A percentile compares a stretch with the other conserved stretches of the same genome.
phyloP scores from a whole-genome alignment of 2,797 vertebrate genomes.

The Streptopelia turtur region DNA sequence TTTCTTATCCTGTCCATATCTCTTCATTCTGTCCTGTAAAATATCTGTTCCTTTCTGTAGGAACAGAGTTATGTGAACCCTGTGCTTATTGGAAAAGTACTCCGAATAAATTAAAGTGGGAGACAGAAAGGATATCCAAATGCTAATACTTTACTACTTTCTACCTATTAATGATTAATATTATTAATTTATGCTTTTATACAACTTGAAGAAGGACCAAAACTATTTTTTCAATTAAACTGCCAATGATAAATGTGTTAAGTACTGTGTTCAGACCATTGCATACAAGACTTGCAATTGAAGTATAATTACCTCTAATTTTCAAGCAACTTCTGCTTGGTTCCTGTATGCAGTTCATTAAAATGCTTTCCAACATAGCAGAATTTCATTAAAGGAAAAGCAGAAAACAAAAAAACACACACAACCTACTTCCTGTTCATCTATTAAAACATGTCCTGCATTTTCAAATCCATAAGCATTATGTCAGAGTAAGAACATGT shows the following conservation, averaged over 20 bases:
- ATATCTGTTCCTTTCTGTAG: background rate
- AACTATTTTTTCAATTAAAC: background rate
- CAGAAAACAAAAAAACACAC: background rate
- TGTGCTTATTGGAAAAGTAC: background rate
- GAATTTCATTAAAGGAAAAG: conserved; percentile 12
- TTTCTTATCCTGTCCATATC: background rate
- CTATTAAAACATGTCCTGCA: background rate
- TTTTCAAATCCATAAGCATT: background rate
- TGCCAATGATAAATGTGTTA: background rate
- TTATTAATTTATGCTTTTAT: background rate
- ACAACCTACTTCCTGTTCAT: background rate
- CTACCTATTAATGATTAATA: background rate
- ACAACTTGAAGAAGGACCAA: background rate
- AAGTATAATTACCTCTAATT: conserved; percentile 44
- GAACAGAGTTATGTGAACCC: background rate
- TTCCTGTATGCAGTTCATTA: conserved; percentile 38
- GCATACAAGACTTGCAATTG: background rate
- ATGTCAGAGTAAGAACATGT: background rate
- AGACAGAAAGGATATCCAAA: background rate
- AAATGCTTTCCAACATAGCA: conserved; percentile 21
- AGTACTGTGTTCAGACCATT: background rate
- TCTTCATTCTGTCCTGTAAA: background rate
- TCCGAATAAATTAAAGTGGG: background rate
- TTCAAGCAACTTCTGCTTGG: conserved; percentile 28
- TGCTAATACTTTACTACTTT: background rate